Base-by-base conservation (phyloP, 1,140 invertebrate species). In the Eumaeus atala region DNA sequence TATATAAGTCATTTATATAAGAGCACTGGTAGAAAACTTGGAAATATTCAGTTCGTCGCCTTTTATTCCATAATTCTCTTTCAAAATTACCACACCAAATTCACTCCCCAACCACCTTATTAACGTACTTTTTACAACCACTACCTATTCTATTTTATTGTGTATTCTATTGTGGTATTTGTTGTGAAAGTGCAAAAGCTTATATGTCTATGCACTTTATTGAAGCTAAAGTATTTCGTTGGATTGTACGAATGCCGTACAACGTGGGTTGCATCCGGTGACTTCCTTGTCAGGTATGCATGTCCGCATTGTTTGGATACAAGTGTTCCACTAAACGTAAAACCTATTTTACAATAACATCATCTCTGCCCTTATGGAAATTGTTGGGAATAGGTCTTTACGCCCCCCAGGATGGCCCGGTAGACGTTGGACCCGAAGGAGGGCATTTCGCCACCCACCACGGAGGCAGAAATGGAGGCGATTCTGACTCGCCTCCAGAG, bases 41-140 rank as follows among this genome's bases (percentile, higher is more conserved):
- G 55, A 59, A 59, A 62, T 58, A 60, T 65, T 62, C 62, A 54
- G 42, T 48, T 58, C 53, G 33, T 57, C 54, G 60, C 64, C 57
- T 62, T 70, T 67, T 64, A 65, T 67, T 62, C 61, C 64, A 64
- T 70, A 64, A 67, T 70, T 66, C 63, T 62, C 61, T 61, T 67
- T 60, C 60, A 48, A 58, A 65, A 62, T 56, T 42, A 37, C 51
- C 53, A 40, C 49, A 59, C 55, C 61, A 58, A 65, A 62, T 48
- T 52, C 18, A 40, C 51, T 37, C 42, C 58, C 58, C 33, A 50
- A 55, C 44, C 58, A 58, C 61, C 58, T 67, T 66, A 72, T 72
- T 75, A 69, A 72, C 66, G 68, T 69, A 69, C 64, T 53, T 59
- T 58, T 59, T 59, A 55, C 34, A 55, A 44, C 48, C 33, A 51